These are phyloP conservation scores for Polyommatus iphigenia DNA, from an alignment of 2,888 invertebrate species.

Conservation along the genomic window DNA sequence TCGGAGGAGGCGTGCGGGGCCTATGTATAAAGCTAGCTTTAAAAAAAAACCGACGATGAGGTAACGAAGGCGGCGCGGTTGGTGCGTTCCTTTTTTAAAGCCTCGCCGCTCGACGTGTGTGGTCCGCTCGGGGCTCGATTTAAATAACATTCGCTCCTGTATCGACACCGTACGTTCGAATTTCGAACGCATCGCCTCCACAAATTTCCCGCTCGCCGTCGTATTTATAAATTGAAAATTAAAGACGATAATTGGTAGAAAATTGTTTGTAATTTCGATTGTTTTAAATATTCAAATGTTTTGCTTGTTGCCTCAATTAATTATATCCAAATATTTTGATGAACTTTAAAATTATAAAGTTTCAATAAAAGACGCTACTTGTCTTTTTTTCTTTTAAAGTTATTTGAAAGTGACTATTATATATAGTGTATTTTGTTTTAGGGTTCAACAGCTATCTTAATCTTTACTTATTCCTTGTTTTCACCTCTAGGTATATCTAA, in stretches of 20 bases:
- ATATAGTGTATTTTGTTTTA: neutral
- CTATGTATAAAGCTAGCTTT: constrained; percentile 71
- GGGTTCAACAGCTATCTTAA: neutral
- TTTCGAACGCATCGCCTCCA: constrained; percentile 35
- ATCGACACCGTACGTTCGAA: constrained; percentile 37
- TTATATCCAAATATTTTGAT: constrained; percentile 19
- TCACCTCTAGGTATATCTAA: too few species aligned
- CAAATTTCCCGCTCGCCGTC: constrained; percentile 46
- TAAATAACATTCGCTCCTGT: constrained; percentile 42
- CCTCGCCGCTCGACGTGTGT: constrained; percentile 71
- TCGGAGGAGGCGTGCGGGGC: constrained; percentile 50
- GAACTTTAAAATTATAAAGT: constrained; percentile 22
- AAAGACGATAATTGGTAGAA: constrained; percentile 57
- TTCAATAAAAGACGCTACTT: neutral
- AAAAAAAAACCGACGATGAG: constrained; percentile 75
- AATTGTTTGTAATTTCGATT: constrained; percentile 56
- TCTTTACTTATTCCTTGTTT: neutral
- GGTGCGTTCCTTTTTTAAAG: constrained; percentile 77
- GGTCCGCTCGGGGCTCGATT: constrained; percentile 52
- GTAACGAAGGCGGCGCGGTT: constrained; percentile 78
- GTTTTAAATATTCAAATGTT: constrained; percentile 50
- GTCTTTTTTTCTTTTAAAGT: neutral
- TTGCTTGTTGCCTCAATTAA: constrained; percentile 15
- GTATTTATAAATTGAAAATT: constrained; percentile 56
- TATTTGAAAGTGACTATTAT: neutral